Base-by-base conservation (phyloP, 2,797 vertebrate species). In the Heterohyrax brucei region DNA sequence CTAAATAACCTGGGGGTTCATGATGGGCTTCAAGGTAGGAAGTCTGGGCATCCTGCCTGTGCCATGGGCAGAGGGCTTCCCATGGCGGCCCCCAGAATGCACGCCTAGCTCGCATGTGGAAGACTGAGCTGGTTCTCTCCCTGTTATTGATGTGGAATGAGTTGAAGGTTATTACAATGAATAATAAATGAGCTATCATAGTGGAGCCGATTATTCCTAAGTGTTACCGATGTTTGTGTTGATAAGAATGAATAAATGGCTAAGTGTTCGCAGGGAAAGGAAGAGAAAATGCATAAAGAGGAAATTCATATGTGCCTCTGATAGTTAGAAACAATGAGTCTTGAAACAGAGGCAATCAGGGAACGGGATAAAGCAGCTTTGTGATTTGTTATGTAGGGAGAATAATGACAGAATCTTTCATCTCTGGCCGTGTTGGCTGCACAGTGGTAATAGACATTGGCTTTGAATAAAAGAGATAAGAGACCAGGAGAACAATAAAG, bases 291-390 rank as follows among this genome's bases (percentile, higher is more conserved):
- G 88, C 95, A 95, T 97, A 93, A 95, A 96, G 87, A 94, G 87
- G 88, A 97, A 98, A 98, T 98, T 98, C 97, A 73, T 95, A 87
- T 61, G 87, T 98, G 97, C 95, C 96, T 97, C 86, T 96, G 98
- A 97, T 46, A 97, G 97, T 98, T 97, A 98, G 97, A 98, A 98
- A 98, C 98, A 98, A 98, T 97, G 97, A 98, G 97, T 97, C 89
- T 97, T 96, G 93, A 95, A 97, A 97, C 1, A 96, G 97, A 97
- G 91, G 94, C 94, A 95, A 97, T 97, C 96, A 98, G 97, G 95
- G 82, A 88, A 96, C 88, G 96, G 95, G 93, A 96, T 97, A 97
- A 98, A 98, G 64, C 95, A 93, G 97, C 92, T 92, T 95, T 97
- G 94, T 96, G 96, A 97, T 98, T 98, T 98, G 98, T 98, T 97